These are phyloP conservation scores for Spea bombifrons DNA, from an alignment of 2,113 vertebrate species.

Conservation along the genomic window DNA sequence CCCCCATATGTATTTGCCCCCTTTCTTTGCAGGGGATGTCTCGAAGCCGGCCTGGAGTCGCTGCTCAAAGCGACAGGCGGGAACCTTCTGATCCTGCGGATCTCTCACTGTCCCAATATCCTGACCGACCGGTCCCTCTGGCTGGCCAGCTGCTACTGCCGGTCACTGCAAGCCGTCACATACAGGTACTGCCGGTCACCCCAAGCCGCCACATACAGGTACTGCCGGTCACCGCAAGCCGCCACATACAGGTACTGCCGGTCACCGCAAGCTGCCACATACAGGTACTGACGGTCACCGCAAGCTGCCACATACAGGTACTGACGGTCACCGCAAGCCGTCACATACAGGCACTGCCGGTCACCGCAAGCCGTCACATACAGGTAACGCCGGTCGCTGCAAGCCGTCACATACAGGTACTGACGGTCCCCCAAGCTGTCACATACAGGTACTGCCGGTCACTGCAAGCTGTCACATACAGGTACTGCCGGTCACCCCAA, in stretches of 20 bases:
- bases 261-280: constrained; percentile 89
- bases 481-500: constrained; percentile 94
- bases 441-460: constrained; percentile 96
- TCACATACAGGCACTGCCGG: constrained; percentile 96
- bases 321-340: constrained; percentile 90
- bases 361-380: constrained; percentile 94
- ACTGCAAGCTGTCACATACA: constrained; percentile 73
- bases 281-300: constrained; percentile 91
- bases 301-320: constrained; percentile 97
- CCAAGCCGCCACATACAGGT: constrained; percentile 84
- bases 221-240: constrained; percentile 91
- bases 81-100: constrained; percentile 92
- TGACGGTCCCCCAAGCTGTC: constrained; percentile 95
- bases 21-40: constrained; percentile 76
- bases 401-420: constrained; percentile 83
- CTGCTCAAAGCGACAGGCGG: constrained; percentile 90
- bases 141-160: constrained; percentile 98
- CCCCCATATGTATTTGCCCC: not conserved
- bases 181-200: constrained; percentile 74
- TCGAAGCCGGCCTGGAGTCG: constrained; percentile 92
- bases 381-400: constrained; percentile 91
- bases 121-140: constrained; percentile 96
- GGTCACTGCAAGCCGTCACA: constrained; percentile 92
- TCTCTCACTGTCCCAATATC: constrained; percentile 97
- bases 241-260: constrained; percentile 96